Base-by-base conservation (phyloP, 1,140 invertebrate genomes). In the Lordiphosa stackelbergi region DNA sequence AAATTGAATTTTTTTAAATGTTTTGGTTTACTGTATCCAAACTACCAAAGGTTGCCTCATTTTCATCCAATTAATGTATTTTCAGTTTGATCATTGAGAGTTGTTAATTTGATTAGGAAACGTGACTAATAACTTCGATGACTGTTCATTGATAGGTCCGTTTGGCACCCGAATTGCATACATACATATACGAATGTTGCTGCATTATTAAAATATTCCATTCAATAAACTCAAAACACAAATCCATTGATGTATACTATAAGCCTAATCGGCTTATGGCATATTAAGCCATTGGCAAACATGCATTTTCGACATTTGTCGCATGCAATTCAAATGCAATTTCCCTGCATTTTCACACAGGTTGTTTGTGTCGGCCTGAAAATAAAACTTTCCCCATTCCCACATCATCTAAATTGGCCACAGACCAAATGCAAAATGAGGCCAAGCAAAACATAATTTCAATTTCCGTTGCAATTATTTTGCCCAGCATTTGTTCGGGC, bases 391-490 rank as follows among this genome's bases (percentile, higher is more conserved):
- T 51, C 40, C 51, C 13, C 19, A 22, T 42, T 36, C 6, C 34
- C 8, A 48, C 35, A 34, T 52, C 45, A 68, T 68, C 2, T 71
- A 47, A 59, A 68, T 47, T 61, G 52, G 56, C 52, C 48, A 28
- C 35, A 40, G 35, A 36, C 19, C 41, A 71, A 68, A 63, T 68
- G 28, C 31, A 49, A 64, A 75, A 75, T 59, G 68, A 74, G 58
- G 38, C 63, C 53, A 64, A 74, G 71, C 66, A 60, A 70, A 68
- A 71, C 57, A 83, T 74, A 79, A 69, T 83, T 81, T 83, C 71
- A 75, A 79, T 79, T 83, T 79, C 77, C 75, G 75, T 55, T 79
- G 66, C 66, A 74, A 71, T 81, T 74, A 81, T 70, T 68, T 66
- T 51, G 43, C 54, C 60, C 48, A 28, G 36, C 35, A 37, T 46